A percentile compares a stretch with the other conserved stretches of the same genome.
phyloP scores from a whole-genome alignment of 2,113 vertebrate genomes.

The Rattus rattus region DNA sequence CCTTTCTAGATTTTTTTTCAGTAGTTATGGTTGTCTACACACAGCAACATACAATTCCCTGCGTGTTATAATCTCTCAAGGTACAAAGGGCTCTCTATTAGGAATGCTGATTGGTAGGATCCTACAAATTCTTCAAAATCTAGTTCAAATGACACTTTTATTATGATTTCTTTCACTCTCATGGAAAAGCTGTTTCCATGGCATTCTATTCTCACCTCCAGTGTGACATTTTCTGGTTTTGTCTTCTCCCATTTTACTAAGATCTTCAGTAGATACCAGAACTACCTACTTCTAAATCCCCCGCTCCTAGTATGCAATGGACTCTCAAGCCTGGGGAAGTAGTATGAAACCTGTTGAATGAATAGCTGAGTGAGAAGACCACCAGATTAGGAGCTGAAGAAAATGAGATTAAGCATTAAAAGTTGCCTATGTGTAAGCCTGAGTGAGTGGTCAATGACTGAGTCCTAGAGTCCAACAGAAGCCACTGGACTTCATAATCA shows the following conservation, averaged over 20 bases:
- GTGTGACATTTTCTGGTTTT: not conserved
- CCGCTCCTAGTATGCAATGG: not conserved
- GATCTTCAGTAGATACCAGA: not conserved
- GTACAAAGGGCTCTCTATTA: constrained; percentile 7
- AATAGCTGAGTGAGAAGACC: not conserved
- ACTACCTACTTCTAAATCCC: not conserved
- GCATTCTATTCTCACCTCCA: not conserved
- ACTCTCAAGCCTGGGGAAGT: constrained; percentile 24
- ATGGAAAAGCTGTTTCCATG: not conserved
- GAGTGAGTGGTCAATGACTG: constrained; percentile 22
- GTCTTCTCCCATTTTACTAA: not conserved
- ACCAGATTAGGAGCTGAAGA: not conserved
- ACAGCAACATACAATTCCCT: not conserved
- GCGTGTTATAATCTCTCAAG: not conserved
- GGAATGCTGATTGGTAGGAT: constrained; percentile 16
- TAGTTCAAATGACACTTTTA: constrained; percentile 41
- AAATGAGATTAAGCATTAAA: constrained; percentile 11
- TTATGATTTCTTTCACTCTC: not conserved
- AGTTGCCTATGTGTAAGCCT: not conserved
- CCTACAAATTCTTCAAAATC: constrained; percentile 51
- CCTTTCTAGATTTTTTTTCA: constrained; percentile 39
- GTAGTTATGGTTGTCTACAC: not conserved
- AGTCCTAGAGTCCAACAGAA: constrained; percentile 5
- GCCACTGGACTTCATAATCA: not conserved
- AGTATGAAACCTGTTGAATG: constrained; percentile 15